Evolutionary conservation across 2,113 vertebrate genomes (phyloP).

Genomic region (Centropus bengalensis): DNA sequence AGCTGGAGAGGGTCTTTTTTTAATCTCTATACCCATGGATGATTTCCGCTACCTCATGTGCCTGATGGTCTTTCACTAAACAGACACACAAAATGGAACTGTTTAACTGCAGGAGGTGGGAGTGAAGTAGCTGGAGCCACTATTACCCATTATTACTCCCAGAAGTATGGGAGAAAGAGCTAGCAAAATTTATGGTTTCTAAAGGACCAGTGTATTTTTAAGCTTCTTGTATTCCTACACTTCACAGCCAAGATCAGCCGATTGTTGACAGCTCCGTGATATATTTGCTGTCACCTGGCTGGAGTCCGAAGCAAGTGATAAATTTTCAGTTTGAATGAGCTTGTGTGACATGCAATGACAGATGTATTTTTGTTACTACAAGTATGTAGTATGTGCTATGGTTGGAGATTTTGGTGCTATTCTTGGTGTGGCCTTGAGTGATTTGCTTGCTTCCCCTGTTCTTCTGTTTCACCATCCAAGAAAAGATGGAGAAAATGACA

Average conservation of each 20-base stretch:
- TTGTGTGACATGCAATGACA: constrained; percentile 30
- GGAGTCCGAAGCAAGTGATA: constrained; percentile 56
- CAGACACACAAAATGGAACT: not conserved
- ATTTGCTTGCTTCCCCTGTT: not conserved
- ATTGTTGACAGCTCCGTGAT: constrained; percentile 49
- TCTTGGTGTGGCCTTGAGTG: not conserved
- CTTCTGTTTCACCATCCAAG: not conserved
- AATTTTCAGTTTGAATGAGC: constrained; percentile 58
- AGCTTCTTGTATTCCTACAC: constrained; percentile 44
- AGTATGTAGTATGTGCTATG: constrained; percentile 6
- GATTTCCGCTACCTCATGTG: not conserved
- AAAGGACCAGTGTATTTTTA: constrained; percentile 51
- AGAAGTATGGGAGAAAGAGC: not conserved
- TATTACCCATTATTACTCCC: no score
- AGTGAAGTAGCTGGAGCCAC: constrained; percentile 6
- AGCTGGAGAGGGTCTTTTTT: not conserved
- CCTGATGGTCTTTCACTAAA: not conserved
- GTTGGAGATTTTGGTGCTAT: constrained; percentile 13
- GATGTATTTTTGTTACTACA: constrained; percentile 50
- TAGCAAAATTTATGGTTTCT: constrained; percentile 52
- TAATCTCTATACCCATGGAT: not conserved
- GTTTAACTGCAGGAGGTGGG: not conserved
- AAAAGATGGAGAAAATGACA: not conserved
- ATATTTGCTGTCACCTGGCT: constrained; percentile 60
- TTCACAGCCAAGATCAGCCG: constrained; percentile 52